Evolutionary conservation across 2,888 invertebrate species (phyloP), one percentile per base, ranked within the genome.

Genomic region (Ormyrus nitidulus): DNA sequence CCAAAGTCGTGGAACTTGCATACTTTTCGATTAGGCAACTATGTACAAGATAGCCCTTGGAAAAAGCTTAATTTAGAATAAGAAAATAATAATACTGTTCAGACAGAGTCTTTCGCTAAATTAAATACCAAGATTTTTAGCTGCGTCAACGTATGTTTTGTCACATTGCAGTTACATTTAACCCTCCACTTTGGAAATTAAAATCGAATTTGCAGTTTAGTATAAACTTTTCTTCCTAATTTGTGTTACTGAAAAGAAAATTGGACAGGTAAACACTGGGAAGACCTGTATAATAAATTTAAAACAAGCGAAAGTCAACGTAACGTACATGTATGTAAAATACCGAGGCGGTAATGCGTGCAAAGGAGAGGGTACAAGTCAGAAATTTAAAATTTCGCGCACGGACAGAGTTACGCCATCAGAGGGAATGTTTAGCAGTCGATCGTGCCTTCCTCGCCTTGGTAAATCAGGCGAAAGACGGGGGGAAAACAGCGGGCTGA

Each of bases 401-500:
- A 82, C 82, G 82, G 34, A 76, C 80, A 64, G 61, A 71, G 70
- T 80, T 56, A 53, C 46, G 66, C 71, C 78, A 72, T 71, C 78
- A 68, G 74, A 75, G 13, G 44, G 66, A 79, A 82, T 82, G 81
- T 82, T 82, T 81, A 80, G 73, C 73, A 80, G 80, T 72, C 82
- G 77, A 79, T 79, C 81, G 76, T 81, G 81, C 79, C 66, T 64
- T 73, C 62, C 56, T 69, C 48, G 56, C 11, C 70, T 53, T 54
- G 75, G 71, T 64, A 79, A 79, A 79, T 79, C 76, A 76, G 66
- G 13, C 80, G 11, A 66, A 46, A 59, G 79, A 70, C 61, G 51
- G 64, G 19, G 34, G 34, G 9, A 13, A 6, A 13, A 13, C 44
- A 1, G 53, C 62, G 66, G 49, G 66, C 53, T 44, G n/a, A 58